Conservation (phyloP, 2,797 vertebrate genomes). For the Ctenochaetus hawaiiensis region DNA sequence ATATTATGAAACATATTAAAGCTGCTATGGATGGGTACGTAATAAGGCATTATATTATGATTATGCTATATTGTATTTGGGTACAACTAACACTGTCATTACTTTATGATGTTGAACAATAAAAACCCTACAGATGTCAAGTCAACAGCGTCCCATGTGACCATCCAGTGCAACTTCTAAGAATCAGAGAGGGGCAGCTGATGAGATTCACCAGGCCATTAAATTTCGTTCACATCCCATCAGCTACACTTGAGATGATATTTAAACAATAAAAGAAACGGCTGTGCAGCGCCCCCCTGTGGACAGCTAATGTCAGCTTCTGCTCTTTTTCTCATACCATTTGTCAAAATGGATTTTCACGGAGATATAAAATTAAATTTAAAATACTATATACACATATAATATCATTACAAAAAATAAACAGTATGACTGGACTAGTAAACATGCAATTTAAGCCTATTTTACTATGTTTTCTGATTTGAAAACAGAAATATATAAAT, state of each 20-base stretch:
- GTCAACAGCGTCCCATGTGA: background rate
- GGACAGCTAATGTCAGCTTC: background rate
- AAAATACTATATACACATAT: too few relatives aligned
- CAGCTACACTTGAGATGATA: conserved; percentile 13
- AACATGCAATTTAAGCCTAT: too few relatives aligned
- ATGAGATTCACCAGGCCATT: background rate
- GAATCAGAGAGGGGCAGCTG: background rate
- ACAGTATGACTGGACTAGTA: too few relatives aligned
- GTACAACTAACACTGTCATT: background rate
- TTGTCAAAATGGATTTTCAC: too few relatives aligned
- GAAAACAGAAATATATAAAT: too few relatives aligned
- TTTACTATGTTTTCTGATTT: too few relatives aligned
- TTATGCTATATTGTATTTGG: background rate
- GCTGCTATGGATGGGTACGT: too few relatives aligned
- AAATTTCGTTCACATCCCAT: background rate
- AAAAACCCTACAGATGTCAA: background rate
- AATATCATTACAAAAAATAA: too few relatives aligned
- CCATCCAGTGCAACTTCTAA: background rate
- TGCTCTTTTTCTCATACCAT: too few relatives aligned
- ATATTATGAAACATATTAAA: too few relatives aligned
- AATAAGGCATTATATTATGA: too few relatives aligned
- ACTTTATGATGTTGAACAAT: background rate
- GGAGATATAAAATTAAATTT: too few relatives aligned
- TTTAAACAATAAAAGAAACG: background rate
- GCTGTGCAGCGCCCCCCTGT: conserved; percentile 20